Conservation (phyloP, 53 echinoderm and acorn worm species). For the Apostichopus leukothele region DNA sequence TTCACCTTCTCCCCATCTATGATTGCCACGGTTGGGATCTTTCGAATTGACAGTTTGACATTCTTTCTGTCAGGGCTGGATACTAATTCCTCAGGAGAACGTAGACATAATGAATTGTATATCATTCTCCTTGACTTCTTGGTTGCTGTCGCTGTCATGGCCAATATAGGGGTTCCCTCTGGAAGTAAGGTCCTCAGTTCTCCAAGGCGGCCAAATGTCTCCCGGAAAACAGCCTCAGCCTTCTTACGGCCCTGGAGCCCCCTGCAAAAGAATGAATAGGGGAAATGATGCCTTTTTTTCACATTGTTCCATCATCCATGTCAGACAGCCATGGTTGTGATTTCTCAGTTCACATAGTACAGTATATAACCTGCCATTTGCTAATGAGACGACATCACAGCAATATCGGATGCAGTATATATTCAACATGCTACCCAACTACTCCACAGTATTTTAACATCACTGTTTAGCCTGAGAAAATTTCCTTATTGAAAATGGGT, state of each 20-base stretch:
- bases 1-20: not conserved
- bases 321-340: too few species aligned
- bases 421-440: too few species aligned
- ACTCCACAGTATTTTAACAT: too few species aligned
- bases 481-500: too few species aligned
- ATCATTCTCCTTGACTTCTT: not conserved
- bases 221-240: not conserved
- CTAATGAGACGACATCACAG: too few species aligned
- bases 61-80: not conserved
- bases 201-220: not conserved
- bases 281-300: too few species aligned
- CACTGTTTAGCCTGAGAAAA: too few species aligned
- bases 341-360: too few species aligned
- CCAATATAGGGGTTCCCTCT: not conserved
- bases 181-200: not conserved
- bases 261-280: not conserved
- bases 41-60: not conserved
- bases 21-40: not conserved
- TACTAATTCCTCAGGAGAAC: not conserved
- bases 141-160: slow-evolving; percentile 16
- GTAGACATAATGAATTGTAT: not conserved
- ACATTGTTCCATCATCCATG: too few species aligned
- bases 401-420: too few species aligned
- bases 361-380: too few species aligned
- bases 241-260: slow-evolving; percentile 3